These are phyloP conservation scores for Deilephila elpenor DNA, from an alignment of 2,888 invertebrate genomes.

Conservation along the genomic window DNA sequence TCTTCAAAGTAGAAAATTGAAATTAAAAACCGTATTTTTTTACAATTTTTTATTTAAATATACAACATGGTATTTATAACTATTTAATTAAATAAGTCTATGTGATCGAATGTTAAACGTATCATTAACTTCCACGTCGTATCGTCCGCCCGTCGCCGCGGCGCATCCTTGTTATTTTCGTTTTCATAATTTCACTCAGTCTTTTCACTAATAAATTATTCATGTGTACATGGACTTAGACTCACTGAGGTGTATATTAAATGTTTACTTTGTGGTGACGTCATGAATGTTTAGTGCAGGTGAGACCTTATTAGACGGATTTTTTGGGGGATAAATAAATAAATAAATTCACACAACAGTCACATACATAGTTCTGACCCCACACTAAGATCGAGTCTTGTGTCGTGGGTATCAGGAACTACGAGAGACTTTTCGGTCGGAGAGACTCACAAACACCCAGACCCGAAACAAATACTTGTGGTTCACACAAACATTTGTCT, in stretches of 20 bases:
- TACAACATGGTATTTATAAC: slow-evolving; percentile 80
- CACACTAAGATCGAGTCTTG: too few species aligned
- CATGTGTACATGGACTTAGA: slow-evolving; percentile 34
- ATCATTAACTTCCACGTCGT: slow-evolving; percentile 62
- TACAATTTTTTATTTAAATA: slow-evolving; percentile 77
- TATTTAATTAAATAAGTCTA: slow-evolving; percentile 76
- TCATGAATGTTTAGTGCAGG: not conserved
- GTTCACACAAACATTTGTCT: too few species aligned
- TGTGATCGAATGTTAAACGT: slow-evolving; percentile 72
- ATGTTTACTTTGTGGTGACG: not conserved
- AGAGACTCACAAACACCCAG: too few species aligned
- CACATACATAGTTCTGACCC: too few species aligned
- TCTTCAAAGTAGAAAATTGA: not conserved
- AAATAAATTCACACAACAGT: too few species aligned
- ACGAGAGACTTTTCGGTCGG: too few species aligned
- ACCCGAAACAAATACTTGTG: too few species aligned
- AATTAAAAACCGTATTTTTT: not conserved
- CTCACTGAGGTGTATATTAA: not conserved
- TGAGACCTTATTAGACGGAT: not conserved
- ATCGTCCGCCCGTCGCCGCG: slow-evolving; percentile 47
- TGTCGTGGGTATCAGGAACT: too few species aligned
- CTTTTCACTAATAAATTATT: slow-evolving; percentile 32
- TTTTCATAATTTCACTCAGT: slow-evolving; percentile 45
- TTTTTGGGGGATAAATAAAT: too few species aligned
- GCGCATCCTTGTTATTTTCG: slow-evolving; percentile 57